These are phyloP conservation scores for Saguinus imperator DNA, from an alignment of 2,113 vertebrate genomes.

Conservation along the genomic window DNA sequence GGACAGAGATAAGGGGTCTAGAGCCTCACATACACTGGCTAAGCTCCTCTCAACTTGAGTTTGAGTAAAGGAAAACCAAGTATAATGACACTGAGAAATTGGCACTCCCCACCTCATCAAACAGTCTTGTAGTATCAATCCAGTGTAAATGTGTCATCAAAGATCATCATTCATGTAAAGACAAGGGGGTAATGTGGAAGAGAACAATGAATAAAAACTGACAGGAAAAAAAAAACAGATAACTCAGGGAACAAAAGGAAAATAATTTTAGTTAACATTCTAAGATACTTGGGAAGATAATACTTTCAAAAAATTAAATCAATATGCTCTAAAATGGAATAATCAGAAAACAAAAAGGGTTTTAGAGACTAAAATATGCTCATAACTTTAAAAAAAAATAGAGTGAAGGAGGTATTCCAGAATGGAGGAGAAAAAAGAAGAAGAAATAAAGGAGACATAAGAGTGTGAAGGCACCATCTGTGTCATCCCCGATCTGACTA, in stretches of 20 bases:
- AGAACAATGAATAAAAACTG: background rate
- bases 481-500: rapidly evolving
- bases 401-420: background rate
- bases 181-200: background rate
- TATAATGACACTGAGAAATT: rapidly evolving
- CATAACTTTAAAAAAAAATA: background rate
- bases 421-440: background rate
- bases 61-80: background rate
- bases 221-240: too few species aligned
- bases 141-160: background rate
- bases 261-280: background rate
- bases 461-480: rapidly evolving
- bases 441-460: background rate
- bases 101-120: rapidly evolving
- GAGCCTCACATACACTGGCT: rapidly evolving
- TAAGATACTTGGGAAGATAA: background rate
- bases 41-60: background rate
- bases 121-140: background rate
- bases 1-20: background rate
- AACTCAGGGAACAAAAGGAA: background rate
- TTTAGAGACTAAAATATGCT: background rate
- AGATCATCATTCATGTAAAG: background rate
- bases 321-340: background rate
- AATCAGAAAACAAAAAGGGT: background rate
- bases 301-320: background rate